Conservation (phyloP, 2,888 invertebrate genomes). For the Alentia gelatinosa region DNA sequence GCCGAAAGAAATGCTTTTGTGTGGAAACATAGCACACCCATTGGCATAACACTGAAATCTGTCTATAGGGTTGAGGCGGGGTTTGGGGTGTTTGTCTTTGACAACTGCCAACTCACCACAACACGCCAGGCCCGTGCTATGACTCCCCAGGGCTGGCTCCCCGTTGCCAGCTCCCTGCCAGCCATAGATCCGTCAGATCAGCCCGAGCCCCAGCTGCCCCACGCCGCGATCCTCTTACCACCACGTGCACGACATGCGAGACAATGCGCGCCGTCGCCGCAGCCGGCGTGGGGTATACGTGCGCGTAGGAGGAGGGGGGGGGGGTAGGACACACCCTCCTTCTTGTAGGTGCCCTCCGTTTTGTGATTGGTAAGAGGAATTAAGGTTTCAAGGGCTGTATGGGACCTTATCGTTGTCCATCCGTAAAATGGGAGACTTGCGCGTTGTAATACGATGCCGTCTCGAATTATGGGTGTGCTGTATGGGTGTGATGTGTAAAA, state of each 20-base stretch:
- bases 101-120: slow-evolving; percentile 3
- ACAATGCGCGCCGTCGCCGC: neutral
- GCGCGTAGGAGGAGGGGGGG: too few relatives aligned
- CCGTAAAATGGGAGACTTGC: too few relatives aligned
- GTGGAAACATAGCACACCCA: too few relatives aligned
- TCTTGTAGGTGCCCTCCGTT: too few relatives aligned
- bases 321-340: too few relatives aligned
- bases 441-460: too few relatives aligned
- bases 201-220: neutral
- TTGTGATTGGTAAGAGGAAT: too few relatives aligned
- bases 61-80: neutral
- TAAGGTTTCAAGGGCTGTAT: too few relatives aligned
- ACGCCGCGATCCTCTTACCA: neutral
- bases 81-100: slow-evolving; percentile 3
- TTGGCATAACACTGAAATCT: neutral
- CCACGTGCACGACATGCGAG: neutral
- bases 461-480: too few relatives aligned
- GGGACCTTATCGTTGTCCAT: too few relatives aligned
- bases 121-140: neutral
- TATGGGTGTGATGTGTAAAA: too few relatives aligned
- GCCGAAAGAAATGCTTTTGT: neutral
- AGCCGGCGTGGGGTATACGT: neutral
- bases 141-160: neutral
- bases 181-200: neutral
- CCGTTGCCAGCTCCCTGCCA: neutral